Evolutionary conservation across 2,113 vertebrate genomes (phyloP), one percentile per base, ranked within the genome.

Genomic region (Variabilichromis moorii): DNA sequence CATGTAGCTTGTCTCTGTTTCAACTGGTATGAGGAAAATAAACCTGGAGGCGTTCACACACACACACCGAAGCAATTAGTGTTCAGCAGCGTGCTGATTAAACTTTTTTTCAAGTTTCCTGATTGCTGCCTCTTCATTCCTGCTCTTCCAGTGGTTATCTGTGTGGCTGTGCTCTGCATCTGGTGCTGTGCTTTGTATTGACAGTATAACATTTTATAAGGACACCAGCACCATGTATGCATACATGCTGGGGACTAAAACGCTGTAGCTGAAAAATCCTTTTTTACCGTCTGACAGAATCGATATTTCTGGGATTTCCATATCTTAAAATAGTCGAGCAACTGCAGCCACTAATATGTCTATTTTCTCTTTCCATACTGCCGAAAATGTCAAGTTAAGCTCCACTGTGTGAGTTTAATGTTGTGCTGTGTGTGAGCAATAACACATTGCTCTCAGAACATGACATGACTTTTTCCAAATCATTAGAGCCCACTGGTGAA

Each of bases 401-500:
- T 73, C 84, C 26, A 1, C 24, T 31, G 85, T 83, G 59, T 80
- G 81, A 24, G 59, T 82, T 47, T 37, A 59, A 28, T 24, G 83
- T 71, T 54, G 45, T 81, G 53, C 45, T 50, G 50, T 14, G 21
- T 51, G 55, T 2, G 80, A 89, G 80, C 37, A 66, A 31, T 21
- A 66, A 71, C 71, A 37, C 37, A 28, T 40, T 19, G 71, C 55
- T 87, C 84, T 40, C 26, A 21, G 54, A 83, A 92, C 79, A 80
- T 19, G 80, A 87, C 86, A 57, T 80, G 82, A 92, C 82, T 87
- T 87, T 89, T 87, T 85, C 82, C 47, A 42, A 86, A 80, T 87
- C 82, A 82, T 89, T 90, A 80, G 42, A 84, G 80, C 31, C 68
- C 45, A 9, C 45, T 14, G 33, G 24, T 81, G 50, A 78, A 73